phyloP scores from a whole-genome alignment of 2,113 vertebrate species.

The Syngnathus typhle region DNA sequence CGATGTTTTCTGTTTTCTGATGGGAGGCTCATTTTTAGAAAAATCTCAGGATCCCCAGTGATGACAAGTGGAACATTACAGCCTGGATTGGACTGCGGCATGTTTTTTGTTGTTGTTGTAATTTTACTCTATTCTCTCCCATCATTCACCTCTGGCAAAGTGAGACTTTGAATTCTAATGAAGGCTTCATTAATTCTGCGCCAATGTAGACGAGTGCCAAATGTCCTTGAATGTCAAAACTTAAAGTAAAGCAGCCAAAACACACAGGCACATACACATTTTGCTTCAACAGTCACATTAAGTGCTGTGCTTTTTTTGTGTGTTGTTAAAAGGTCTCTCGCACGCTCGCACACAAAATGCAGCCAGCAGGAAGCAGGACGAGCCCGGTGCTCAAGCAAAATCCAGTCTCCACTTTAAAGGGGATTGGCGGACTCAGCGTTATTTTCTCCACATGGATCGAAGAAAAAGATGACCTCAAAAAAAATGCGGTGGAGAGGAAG shows the following conservation, averaged over 20 bases:
- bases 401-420: slow-evolving; percentile 64
- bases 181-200: slow-evolving; percentile 18
- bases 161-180: slow-evolving; percentile 18
- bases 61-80: background rate
- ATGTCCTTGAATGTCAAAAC: slow-evolving; percentile 35
- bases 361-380: slow-evolving; percentile 24
- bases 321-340: slow-evolving; percentile 28
- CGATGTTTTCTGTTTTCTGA: background rate
- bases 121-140: slow-evolving; percentile 9
- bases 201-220: slow-evolving; percentile 19
- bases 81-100: background rate
- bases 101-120: background rate
- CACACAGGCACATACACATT: slow-evolving; percentile 22
- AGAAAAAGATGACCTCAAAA: slow-evolving; percentile 13
- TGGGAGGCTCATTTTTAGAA: background rate
- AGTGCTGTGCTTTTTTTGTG: slow-evolving; percentile 40
- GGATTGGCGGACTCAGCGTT: slow-evolving; percentile 54
- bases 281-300: slow-evolving; percentile 36
- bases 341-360: background rate
- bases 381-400: slow-evolving; percentile 30
- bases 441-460: slow-evolving; percentile 41
- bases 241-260: slow-evolving; percentile 18
- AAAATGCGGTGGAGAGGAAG: background rate
- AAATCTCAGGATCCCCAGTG: background rate
- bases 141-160: slow-evolving; percentile 12